These are phyloP conservation scores for Pristionchus pacificus DNA, from an alignment of 1,140 invertebrate genomes.

Conservation along the genomic window DNA sequence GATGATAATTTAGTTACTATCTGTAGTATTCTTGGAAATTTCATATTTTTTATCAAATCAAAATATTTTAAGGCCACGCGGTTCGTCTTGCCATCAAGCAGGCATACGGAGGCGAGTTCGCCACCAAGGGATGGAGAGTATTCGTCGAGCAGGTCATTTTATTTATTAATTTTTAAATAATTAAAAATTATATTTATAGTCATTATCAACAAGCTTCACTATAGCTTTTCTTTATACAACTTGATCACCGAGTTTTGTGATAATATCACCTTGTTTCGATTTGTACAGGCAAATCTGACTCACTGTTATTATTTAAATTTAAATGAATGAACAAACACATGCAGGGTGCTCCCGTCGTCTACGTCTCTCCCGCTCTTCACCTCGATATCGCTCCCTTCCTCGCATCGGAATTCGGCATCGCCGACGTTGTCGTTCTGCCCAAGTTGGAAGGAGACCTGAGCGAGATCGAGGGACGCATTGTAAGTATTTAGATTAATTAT, in stretches of 20 bases:
- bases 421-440: constrained; percentile 34
- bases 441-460: constrained; percentile 29
- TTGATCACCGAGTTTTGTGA: no score
- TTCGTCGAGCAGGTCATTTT: constrained; percentile 30
- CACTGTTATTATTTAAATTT: no score
- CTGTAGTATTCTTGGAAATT: no score
- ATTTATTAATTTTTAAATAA: no score
- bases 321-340: neutral
- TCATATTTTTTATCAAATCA: no score
- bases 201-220: no score
- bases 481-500: constrained; percentile 4
- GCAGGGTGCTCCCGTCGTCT: constrained; percentile 37
- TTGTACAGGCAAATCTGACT: neutral
- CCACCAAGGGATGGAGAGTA: constrained; percentile 34
- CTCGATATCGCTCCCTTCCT: constrained; percentile 32
- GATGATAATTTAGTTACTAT: no score
- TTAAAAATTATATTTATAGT: no score
- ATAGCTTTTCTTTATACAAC: no score
- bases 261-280: constrained; percentile 4
- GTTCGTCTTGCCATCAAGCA: constrained; percentile 31
- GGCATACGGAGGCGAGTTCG: constrained; percentile 31
- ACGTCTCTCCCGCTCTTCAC: constrained; percentile 37
- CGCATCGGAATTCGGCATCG: constrained; percentile 36
- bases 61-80: constrained; percentile 27
- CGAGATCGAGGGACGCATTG: constrained; percentile 40